These are phyloP conservation scores for Drosophila austrosaltans DNA, from an alignment of 2,888 invertebrate genomes.

Conservation along the genomic window DNA sequence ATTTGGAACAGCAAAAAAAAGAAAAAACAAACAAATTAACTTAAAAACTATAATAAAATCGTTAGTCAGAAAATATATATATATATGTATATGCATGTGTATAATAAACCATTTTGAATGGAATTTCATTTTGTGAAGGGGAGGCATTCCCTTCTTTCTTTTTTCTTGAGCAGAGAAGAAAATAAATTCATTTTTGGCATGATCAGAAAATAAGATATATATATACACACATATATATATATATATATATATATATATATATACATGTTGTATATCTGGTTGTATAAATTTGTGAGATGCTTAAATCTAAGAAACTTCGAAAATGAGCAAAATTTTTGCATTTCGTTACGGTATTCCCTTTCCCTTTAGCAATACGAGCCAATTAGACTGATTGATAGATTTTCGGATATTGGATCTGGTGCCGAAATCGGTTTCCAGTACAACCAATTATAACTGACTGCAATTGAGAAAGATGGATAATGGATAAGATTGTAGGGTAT, in stretches of 20 bases:
- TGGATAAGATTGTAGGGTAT: neutral
- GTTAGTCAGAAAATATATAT: neutral
- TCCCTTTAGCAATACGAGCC: conserved; percentile 87
- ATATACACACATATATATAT: neutral
- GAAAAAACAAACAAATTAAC: neutral
- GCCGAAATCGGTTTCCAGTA: conserved; percentile 89
- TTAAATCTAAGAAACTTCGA: neutral
- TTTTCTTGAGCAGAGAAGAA: neutral
- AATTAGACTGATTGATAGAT: conserved; percentile 86
- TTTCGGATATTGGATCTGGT: conserved; percentile 86
- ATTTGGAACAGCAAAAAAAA: neutral
- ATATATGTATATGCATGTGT: neutral
- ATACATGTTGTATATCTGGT: conserved; percentile 2
- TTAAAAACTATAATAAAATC: conserved; percentile 9
- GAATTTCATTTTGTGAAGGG: neutral
- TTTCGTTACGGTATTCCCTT: neutral
- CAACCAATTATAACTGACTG: conserved; percentile 91
- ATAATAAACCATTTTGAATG: neutral
- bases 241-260: conserved; percentile 8
- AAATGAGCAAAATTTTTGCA: conserved; percentile 4
- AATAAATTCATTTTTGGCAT: conserved; percentile 3
- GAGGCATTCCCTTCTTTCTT: neutral
- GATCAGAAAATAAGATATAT: conserved; percentile 3
- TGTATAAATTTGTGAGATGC: conserved; percentile 35
- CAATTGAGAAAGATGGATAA: conserved; percentile 46